These are phyloP conservation scores for Cardiocondyla obscurior DNA, from an alignment of 1,140 invertebrate genomes.

Conservation along the genomic window DNA sequence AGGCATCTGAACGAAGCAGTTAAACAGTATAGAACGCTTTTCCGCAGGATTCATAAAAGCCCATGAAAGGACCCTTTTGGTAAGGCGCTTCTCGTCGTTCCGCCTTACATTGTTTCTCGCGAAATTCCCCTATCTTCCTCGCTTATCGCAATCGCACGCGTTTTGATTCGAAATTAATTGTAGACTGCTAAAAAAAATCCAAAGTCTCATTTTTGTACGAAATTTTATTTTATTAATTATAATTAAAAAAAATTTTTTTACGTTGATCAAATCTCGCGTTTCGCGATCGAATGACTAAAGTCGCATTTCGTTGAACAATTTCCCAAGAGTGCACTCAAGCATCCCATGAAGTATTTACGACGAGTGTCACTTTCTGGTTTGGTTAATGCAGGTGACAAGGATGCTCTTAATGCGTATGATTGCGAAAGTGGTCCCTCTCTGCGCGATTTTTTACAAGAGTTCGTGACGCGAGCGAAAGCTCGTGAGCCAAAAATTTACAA, in stretches of 20 bases:
- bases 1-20: slow-evolving; percentile 34
- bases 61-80: slow-evolving; percentile 21
- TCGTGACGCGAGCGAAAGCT: background rate
- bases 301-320: slow-evolving; percentile 5
- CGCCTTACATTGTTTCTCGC: slow-evolving; percentile 1
- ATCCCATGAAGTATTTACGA: background rate
- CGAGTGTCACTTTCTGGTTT: background rate
- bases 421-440: background rate
- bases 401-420: slow-evolving; percentile 4
- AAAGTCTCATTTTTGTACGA: background rate
- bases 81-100: background rate
- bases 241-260: background rate
- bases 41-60: slow-evolving; percentile 27
- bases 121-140: slow-evolving; percentile 20
- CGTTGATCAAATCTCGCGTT: background rate
- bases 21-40: slow-evolving; percentile 32
- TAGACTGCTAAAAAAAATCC: background rate
- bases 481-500: background rate
- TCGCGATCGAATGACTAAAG: background rate
- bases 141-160: background rate
- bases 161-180: background rate
- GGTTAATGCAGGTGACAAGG: background rate
- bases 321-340: background rate
- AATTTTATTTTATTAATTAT: too few species aligned
- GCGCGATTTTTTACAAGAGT: background rate